These are phyloP conservation scores for Agrochola lychnidis DNA, from an alignment of 2,888 invertebrate genomes.

Conservation along the genomic window DNA sequence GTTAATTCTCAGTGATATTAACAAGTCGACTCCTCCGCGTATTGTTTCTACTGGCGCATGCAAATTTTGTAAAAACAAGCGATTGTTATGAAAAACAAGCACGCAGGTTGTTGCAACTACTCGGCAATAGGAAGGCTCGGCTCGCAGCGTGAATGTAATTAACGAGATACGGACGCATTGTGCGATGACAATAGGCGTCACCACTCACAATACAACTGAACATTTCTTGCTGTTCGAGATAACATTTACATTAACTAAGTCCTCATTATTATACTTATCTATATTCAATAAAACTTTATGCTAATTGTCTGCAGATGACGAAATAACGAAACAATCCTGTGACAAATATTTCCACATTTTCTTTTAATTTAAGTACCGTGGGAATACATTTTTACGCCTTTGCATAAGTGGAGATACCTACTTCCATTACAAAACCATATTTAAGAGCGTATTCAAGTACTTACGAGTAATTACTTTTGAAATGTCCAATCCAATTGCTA, in stretches of 20 bases:
- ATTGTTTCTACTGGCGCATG: constrained; percentile 82
- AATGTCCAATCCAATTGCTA: background rate
- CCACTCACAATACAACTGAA: constrained; percentile 55
- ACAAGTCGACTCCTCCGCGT: constrained; percentile 80
- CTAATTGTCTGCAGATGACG: constrained; percentile 49
- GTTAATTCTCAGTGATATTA: constrained; percentile 89
- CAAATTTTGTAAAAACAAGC: constrained; percentile 87
- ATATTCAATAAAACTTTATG: constrained; percentile 61
- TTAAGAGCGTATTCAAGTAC: background rate
- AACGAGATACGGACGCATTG: constrained; percentile 78
- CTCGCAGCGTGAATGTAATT: constrained; percentile 78
- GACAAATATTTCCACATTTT: constrained; percentile 51
- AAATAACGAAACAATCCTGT: constrained; percentile 52
- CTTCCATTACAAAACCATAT: background rate
- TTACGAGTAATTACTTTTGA: background rate
- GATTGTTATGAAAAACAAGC: constrained; percentile 85
- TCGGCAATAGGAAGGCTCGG: constrained; percentile 66
- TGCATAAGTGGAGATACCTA: background rate
- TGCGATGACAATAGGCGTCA: constrained; percentile 62
- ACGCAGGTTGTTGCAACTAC: constrained; percentile 76
- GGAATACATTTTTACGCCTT: constrained; percentile 29
- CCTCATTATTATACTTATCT: constrained; percentile 64
- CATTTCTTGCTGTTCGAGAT: constrained; percentile 63
- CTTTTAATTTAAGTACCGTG: constrained; percentile 40
- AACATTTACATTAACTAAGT: constrained; percentile 60